Evolutionary conservation across 2,888 invertebrate genomes (phyloP), one percentile per base, ranked within the genome.

Genomic region (Strigamia crassipes): DNA sequence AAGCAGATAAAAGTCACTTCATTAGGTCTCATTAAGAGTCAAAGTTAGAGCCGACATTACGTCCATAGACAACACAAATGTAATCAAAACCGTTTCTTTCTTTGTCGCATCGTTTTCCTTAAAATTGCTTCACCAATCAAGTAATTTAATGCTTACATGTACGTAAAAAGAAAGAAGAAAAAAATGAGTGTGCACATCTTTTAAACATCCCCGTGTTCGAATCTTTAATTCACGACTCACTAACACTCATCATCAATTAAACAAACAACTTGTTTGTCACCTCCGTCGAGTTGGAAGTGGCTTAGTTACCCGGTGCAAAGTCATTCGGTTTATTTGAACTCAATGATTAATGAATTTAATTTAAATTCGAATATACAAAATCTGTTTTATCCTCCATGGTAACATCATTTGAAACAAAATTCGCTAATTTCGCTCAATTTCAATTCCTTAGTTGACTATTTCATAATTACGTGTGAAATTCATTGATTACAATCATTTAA

Each of bases 1-100:
- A 73, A 73, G 73, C 73, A 73, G 73, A 73, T 73, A 73, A 73
- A 73, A 31, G 31, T 12, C 73, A 73, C 73, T 73, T 73, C 73
- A 73, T 73, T 73, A 73, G 73, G 73, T 73, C 73, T 73, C 73
- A 73, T 73, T 73, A 73, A 31, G 73, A 23, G 3, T 73, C 73
- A 73, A 73, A 73, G 73, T 31, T 73, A 31, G 73, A 73, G 73
- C 73, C 73, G 73, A 73, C 73, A 27, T 56, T 56, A 9, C n/a
- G 9, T 21, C 18, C 4, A 31, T 2, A 31, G 27, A 27, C 23
- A 31, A 12, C 27, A 12, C 6, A 61, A 73, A 73, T 73, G 73
- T 73, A 73, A 73, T 73, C 73, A 73, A 27, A 31, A 73, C 27
- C 27, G 15, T n/a, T n/a, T 21, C 56, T 56, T 56, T 18, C 56